These are phyloP conservation scores for Allygus modestus DNA, from an alignment of 2,888 invertebrate genomes.

Conservation along the genomic window DNA sequence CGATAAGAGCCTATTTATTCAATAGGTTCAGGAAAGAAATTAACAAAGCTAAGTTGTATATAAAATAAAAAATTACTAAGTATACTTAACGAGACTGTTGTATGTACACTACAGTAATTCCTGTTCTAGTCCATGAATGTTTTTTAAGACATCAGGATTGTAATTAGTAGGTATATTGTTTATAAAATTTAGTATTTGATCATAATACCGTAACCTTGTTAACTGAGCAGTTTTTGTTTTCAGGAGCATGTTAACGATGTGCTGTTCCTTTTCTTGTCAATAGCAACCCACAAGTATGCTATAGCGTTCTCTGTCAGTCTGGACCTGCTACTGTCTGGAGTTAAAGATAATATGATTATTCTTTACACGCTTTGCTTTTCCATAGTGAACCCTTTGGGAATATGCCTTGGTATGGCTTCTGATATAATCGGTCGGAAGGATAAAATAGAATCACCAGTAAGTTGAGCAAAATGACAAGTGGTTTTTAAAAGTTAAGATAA, in stretches of 20 bases:
- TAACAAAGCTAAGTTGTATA: too few relatives aligned
- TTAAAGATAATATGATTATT: neutral
- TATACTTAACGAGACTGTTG: too few relatives aligned
- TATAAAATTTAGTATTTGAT: too few relatives aligned
- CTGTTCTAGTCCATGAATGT: too few relatives aligned
- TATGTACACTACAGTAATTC: too few relatives aligned
- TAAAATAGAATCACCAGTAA: conserved; percentile 3
- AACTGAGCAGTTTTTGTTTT: neutral
- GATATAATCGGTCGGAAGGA: neutral
- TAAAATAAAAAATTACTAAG: too few relatives aligned
- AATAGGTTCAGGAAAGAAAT: too few relatives aligned
- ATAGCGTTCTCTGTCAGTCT: conserved; percentile 46
- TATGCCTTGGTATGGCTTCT: conserved; percentile 20
- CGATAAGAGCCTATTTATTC: too few relatives aligned
- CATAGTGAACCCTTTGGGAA: conserved; percentile 37
- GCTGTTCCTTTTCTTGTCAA: conserved; percentile 20
- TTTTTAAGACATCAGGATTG: too few relatives aligned
- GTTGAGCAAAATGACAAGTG: neutral
- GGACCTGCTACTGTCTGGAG: conserved; percentile 50
- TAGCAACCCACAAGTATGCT: conserved; percentile 50
- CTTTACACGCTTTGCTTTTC: conserved; percentile 36
- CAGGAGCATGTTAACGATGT: conserved; percentile 19
- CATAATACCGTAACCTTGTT: too few relatives aligned
- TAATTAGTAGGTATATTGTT: too few relatives aligned
- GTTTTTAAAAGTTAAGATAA: too few relatives aligned